Evolutionary conservation across 2,888 invertebrate species (phyloP), one percentile per base, ranked within the genome.

Genomic region (Perizoma affinitatum): DNA sequence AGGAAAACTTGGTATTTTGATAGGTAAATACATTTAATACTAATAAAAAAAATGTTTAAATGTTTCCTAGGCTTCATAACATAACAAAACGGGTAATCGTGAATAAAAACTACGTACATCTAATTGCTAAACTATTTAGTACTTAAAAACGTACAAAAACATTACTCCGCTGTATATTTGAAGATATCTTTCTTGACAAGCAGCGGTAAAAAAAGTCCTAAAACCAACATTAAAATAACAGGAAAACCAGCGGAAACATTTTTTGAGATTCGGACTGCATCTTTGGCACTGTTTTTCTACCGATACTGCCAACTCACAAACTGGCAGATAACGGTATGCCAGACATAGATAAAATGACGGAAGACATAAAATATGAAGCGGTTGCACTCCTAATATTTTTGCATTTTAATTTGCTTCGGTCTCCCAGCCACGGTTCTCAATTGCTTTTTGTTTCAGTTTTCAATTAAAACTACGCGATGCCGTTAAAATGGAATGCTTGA

Each of bases 371-470:
- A 69, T 69, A 63, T 62, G 49, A 60, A 54, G 67, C 63, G 69
- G 68, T 65, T 70, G 71, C 72, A 72, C 67, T 75, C 72, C 72
- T 73, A 76, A 75, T 77, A 77, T 80, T 80, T 79, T 67, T 74
- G 67, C 73, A 66, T 79, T 82, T 83, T 78, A 78, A 80, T 79
- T 83, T 79, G 69, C 72, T 71, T 69, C 71, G 65, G 71, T 71
- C 67, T 72, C 69, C 58, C 61, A 56, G 59, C 55, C 62, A 58
- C 66, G 54, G 58, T 57, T 57, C 55, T 65, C 69, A 58, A 72
- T 68, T 63, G 64, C 58, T 70, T 75, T 72, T 74, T 72, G 70
- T 75, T 69, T 67, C 58, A 62, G 72, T 75, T 79, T 70, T 78
- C 71, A 70, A 75, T 73, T 68, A 74, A 74, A 71, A 74, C 67